Evolutionary conservation across 2,113 vertebrate genomes (phyloP), one percentile per base, ranked within the genome.

Genomic region (Pelodiscus sinensis): DNA sequence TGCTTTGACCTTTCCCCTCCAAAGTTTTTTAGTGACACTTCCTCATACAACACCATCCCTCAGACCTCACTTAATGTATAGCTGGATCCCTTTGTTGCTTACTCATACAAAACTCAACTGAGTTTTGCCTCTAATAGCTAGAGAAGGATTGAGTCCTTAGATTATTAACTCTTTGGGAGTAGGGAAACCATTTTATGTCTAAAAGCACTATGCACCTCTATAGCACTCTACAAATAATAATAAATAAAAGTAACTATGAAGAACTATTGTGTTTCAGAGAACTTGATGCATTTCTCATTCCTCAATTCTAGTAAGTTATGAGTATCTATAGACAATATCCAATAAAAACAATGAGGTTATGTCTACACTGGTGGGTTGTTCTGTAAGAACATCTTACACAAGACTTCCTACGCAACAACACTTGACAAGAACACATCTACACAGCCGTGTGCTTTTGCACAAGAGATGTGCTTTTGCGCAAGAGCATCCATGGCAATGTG

Each of bases 321-420:
- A 10, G 15, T 3, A 54, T 25, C 58, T 22, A 2, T 27, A 79
- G 22, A 35, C 38, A 44, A 77, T 21, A 50, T 14, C n/a, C 38
- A 12, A 84, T 88, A 81, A 95, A 94, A 94, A 21, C 18, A 55
- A 13, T 95, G 79, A 82, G 87, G 57, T 86, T 68, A 44, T 44
- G 44, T 44, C 44, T 44, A 44, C 44, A 44, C 44, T 44, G 44
- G 44, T 5, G 44, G 44, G 44, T 44, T 44, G 44, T 44, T 44
- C 44, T 6, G 44, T 6, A 44, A 44, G 44, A 44, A 44, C 44
- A 44, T 44, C 44, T 44, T 44, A 6, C 44, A 44, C 44, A 44
- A 44, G 44, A 44, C 44, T 44, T 44, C 44, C 44, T 44, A 6
- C 44, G 44, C 44, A 44, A 44, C 6, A 44, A 44, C 44, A 44